Base-by-base conservation (phyloP, 2,113 vertebrate species). In the Nothoprocta pentlandii region DNA sequence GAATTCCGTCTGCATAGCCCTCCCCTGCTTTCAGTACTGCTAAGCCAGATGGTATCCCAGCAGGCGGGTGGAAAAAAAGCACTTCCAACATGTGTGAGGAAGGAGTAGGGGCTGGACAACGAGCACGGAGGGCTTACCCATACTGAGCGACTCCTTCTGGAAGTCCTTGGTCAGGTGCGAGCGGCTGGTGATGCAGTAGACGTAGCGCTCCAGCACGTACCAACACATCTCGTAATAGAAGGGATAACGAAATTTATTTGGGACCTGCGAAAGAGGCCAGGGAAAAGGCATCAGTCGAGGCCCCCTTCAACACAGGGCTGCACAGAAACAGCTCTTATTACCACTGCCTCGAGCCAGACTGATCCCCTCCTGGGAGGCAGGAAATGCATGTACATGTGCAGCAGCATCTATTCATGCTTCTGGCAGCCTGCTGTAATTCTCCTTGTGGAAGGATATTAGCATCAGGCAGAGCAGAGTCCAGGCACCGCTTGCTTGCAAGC, bases 211-310 rank as follows among this genome's bases (percentile, higher is more conserved):
- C 96, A 99, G 97, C 93, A 99, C 99, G 3, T 99, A 99, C 99
- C 99, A 99, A 85, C 99, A 99, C 99, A 99, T 99, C 98, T 99
- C 99, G 5, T 99, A 99, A 92, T 99, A 99, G 96, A 99, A 99
- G 3, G 99, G 99, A 63, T 99, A 99, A 70, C 99, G 99, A 78
- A 99, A 99, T 97, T 99, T 99, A 89, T 98, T 97, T 70, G 99
- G 99, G 86, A 99, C 99, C 99, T 99, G 96, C 5, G 83, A 44
- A 84, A 94, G n/a, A 76, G 6, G 36, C 9, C n/a, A 86, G 20
- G 66, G 46, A 83, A 81, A 79, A 5, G 54, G 16, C 32, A 84
- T 86, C 13, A 87, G 64, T 36, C 94, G 75, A 64, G 70, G 20
- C 16, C 28, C 56, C 59, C 59, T 59, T 14, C 32, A 12, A 10